Conservation (phyloP, 37 sponge, comb jelly and placozoan genomes). For the Bolinopsis microptera region DNA sequence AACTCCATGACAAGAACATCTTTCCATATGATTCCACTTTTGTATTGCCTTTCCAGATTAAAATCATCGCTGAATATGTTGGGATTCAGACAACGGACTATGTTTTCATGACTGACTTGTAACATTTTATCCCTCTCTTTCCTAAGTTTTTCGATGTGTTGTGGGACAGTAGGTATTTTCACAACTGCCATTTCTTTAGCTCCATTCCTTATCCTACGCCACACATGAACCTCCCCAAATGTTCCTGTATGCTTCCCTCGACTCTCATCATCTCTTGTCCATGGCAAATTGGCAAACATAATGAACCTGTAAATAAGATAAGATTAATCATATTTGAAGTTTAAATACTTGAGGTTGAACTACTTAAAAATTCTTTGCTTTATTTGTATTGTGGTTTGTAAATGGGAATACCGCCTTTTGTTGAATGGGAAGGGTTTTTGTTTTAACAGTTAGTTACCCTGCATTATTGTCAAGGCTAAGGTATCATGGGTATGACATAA, state of each 20-base stretch:
- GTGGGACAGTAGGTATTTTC: constrained; percentile 53
- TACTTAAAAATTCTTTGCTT: too few species aligned
- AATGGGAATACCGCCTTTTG: too few species aligned
- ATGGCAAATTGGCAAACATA: constrained; percentile 4
- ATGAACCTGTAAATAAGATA: background rate
- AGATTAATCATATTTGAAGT: too few species aligned
- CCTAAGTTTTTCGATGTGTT: constrained; percentile 54
- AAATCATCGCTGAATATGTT: constrained; percentile 47
- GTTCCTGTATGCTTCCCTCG: constrained; percentile 55
- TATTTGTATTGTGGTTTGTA: too few species aligned
- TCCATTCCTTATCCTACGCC: constrained; percentile 50
- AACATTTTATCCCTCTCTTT: constrained; percentile 63
- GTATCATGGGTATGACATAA: too few species aligned
- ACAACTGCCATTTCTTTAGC: constrained; percentile 60
- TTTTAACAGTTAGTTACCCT: too few species aligned
- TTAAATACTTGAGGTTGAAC: too few species aligned
- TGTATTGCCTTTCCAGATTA: constrained; percentile 57
- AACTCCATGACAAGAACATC: constrained; percentile 63
- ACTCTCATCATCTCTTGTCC: constrained; percentile 61
- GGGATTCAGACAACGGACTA: constrained; percentile 14
- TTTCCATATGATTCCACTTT: constrained; percentile 46
- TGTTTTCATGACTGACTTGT: background rate
- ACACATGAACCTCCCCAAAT: constrained; percentile 61
- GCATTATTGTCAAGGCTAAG: too few species aligned
- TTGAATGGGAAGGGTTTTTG: too few species aligned